A percentile compares a stretch with the other conserved stretches of the same genome.
These are phyloP conservation scores for Noctuana brunneofusca DNA, from an alignment of 2,888 invertebrate genomes.

Conservation along the genomic window DNA sequence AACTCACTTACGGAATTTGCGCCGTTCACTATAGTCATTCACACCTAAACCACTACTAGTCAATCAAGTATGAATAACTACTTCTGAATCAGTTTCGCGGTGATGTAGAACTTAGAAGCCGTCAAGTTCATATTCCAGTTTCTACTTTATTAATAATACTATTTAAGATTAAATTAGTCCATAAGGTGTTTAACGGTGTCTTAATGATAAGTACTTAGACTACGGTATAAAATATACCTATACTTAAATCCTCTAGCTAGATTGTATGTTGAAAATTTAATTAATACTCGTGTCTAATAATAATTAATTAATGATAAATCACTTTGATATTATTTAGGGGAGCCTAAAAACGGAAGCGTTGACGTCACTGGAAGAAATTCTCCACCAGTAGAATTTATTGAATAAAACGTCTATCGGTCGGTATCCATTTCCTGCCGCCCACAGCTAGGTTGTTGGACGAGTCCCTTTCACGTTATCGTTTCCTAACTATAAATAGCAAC, in stretches of 20 bases:
- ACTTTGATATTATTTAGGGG: background rate
- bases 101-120: background rate
- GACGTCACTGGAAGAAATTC: conserved; percentile 20
- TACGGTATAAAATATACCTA: too few species aligned
- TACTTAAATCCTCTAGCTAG: too few species aligned
- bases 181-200: too few species aligned
- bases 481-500: conserved; percentile 67
- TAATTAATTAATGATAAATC: too few species aligned
- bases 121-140: background rate
- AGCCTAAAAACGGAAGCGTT: conserved; percentile 3
- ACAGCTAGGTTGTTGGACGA: conserved; percentile 46
- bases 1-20: conserved; percentile 54
- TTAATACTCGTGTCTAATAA: background rate
- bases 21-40: conserved; percentile 49
- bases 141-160: too few species aligned
- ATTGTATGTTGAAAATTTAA: too few species aligned
- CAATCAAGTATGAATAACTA: conserved; percentile 2
- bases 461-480: conserved; percentile 62
- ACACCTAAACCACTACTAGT: conserved; percentile 3
- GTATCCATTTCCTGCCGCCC: conserved; percentile 42
- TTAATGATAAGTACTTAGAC: too few species aligned
- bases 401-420: conserved; percentile 37
- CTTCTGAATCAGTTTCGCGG: background rate
- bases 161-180: too few species aligned
- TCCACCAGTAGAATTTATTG: conserved; percentile 35